phyloP scores from a whole-genome alignment of 2,888 invertebrate species.

The Caenorhabditis angaria region DNA sequence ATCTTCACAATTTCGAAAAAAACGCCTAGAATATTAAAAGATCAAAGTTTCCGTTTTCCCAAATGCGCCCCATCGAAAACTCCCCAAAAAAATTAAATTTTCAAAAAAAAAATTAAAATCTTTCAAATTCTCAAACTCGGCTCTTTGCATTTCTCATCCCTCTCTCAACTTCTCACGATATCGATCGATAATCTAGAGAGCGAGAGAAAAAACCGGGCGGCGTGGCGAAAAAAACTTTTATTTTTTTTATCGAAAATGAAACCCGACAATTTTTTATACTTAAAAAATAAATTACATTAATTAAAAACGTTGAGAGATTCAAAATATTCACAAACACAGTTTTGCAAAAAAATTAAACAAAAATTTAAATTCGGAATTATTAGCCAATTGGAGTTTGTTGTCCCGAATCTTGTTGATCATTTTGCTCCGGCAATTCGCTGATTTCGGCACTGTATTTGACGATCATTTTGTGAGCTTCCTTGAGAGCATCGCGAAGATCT shows the following conservation, averaged over 20 bases:
- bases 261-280: not conserved
- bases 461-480: conserved; percentile 48
- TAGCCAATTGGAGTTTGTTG: conserved; percentile 9
- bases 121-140: not conserved
- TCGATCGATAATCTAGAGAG: conserved; percentile 33
- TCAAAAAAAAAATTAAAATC: not conserved
- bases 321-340: not conserved
- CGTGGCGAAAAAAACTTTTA: too few species aligned
- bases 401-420: conserved; percentile 7
- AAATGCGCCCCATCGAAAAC: too few species aligned
- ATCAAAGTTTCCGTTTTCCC: too few species aligned
- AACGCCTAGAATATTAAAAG: too few species aligned
- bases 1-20: too few species aligned
- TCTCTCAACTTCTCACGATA: conserved; percentile 10
- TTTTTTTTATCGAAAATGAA: not conserved
- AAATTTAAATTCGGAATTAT: not conserved
- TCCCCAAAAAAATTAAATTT: not conserved
- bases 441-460: conserved; percentile 42
- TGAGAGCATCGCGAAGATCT: conserved; percentile 54
- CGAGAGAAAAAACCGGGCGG: conserved; percentile 18
- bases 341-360: not conserved
- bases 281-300: not conserved
- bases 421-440: conserved; percentile 7
- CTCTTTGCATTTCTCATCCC: not conserved
- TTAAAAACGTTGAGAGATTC: not conserved